Evolutionary conservation across 1,140 invertebrate species (phyloP).

Genomic region (Drosophila equinoxialis): DNA sequence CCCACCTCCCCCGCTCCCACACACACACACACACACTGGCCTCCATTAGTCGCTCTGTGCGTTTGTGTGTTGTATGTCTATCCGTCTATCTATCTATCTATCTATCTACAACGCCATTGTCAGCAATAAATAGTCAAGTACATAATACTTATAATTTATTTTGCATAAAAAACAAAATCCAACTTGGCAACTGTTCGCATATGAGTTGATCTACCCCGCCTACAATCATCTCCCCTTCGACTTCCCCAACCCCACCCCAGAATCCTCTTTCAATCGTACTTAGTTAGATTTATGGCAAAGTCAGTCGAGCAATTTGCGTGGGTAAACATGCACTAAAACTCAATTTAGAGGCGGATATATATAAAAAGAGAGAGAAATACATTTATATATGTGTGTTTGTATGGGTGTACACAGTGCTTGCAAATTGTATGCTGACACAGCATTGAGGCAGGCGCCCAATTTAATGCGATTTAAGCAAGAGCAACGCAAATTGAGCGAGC

Average conservation of each 20-base stretch:
- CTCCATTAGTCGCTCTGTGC: background rate
- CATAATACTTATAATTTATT: slow-evolving; percentile 80
- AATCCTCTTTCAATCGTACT: slow-evolving; percentile 49
- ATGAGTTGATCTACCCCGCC: slow-evolving; percentile 31
- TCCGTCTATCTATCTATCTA: background rate
- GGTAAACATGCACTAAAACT: slow-evolving; percentile 81
- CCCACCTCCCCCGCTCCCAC: no score
- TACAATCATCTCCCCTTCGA: background rate
- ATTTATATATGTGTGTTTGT: slow-evolving; percentile 2
- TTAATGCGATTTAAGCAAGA: slow-evolving; percentile 78
- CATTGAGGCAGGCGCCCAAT: slow-evolving; percentile 68
- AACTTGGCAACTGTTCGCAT: slow-evolving; percentile 49
- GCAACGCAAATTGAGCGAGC: slow-evolving; percentile 76
- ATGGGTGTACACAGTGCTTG: slow-evolving; percentile 54
- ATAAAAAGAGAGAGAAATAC: slow-evolving; percentile 32
- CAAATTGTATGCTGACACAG: slow-evolving; percentile 72
- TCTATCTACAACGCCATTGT: slow-evolving; percentile 50
- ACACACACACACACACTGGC: background rate
- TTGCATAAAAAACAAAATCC: slow-evolving; percentile 63
- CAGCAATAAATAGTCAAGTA: slow-evolving; percentile 79
- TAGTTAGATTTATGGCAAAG: slow-evolving; percentile 80
- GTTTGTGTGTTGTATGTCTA: background rate
- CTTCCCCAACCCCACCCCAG: background rate
- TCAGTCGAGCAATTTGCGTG: slow-evolving; percentile 80
- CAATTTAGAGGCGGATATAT: slow-evolving; percentile 76